Percentiles rank a stretch among this genome's conserved stretches.
Conservation (phyloP, 2,888 invertebrate species). For the Meghimatium bilineatum region DNA sequence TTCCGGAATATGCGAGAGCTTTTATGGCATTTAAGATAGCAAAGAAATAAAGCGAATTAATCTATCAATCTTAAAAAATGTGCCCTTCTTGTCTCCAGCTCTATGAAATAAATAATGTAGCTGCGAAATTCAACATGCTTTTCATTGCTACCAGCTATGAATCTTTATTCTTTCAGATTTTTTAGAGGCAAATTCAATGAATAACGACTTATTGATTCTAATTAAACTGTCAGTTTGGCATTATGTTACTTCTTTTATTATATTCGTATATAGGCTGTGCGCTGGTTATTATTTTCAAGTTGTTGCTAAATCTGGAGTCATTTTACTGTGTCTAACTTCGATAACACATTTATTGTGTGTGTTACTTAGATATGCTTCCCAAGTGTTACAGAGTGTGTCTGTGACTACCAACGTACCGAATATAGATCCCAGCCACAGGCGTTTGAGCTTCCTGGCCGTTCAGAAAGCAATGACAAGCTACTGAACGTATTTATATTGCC, state of each 20-base stretch:
- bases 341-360: no score
- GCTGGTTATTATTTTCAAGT: not conserved
- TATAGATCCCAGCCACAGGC: no score
- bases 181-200: not conserved
- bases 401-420: no score
- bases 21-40: not conserved
- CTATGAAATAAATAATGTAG: not conserved
- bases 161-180: not conserved
- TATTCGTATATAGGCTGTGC: no score
- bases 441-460: no score
- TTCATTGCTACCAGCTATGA: not conserved
- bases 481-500: no score
- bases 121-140: not conserved
- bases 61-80: not conserved
- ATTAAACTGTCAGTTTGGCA: not conserved
- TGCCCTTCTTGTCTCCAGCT: not conserved
- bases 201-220: not conserved
- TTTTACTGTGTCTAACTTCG: no score
- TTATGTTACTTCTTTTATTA: not conserved
- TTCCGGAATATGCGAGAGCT: slow-evolving; percentile 24
- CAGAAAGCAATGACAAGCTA: no score
- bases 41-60: not conserved
- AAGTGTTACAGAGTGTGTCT: no score
- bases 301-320: not conserved
- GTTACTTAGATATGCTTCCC: no score